These are phyloP conservation scores for Eupithecia pulchellata DNA, from an alignment of 2,888 invertebrate genomes.

Conservation along the genomic window DNA sequence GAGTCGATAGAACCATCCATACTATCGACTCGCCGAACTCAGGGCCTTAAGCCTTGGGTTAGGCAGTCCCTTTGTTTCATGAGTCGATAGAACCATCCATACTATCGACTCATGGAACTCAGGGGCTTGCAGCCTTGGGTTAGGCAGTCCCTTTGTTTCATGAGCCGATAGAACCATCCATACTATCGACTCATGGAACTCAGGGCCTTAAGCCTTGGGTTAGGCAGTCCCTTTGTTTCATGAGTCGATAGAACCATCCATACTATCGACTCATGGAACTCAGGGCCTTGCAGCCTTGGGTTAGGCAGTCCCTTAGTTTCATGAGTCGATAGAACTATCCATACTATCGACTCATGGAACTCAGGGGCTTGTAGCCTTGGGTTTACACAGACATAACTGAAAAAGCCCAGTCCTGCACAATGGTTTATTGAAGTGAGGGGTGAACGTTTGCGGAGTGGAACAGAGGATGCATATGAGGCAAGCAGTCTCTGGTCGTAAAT, in stretches of 20 bases:
- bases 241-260: too few species aligned
- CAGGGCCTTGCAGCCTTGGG: too few species aligned
- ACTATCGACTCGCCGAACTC: too few species aligned
- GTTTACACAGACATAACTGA: background rate
- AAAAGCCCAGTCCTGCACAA: constrained; percentile 67
- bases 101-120: background rate
- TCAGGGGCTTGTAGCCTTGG: background rate
- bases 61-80: background rate
- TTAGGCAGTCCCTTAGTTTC: background rate
- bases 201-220: too few species aligned
- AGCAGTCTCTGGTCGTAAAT: constrained; percentile 68
- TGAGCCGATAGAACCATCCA: too few species aligned
- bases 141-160: too few species aligned
- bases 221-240: too few species aligned
- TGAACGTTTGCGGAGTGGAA: constrained; percentile 66
- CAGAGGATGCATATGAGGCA: constrained; percentile 85
- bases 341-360: background rate
- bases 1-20: too few species aligned
- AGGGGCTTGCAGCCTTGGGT: background rate
- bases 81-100: background rate
- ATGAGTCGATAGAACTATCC: background rate
- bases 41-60: too few species aligned
- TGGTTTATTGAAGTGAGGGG: constrained; percentile 68
- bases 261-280: too few species aligned
- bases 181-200: too few species aligned